Base-by-base conservation (phyloP, 2,888 invertebrate genomes). In the Agriopis leucophaearia region DNA sequence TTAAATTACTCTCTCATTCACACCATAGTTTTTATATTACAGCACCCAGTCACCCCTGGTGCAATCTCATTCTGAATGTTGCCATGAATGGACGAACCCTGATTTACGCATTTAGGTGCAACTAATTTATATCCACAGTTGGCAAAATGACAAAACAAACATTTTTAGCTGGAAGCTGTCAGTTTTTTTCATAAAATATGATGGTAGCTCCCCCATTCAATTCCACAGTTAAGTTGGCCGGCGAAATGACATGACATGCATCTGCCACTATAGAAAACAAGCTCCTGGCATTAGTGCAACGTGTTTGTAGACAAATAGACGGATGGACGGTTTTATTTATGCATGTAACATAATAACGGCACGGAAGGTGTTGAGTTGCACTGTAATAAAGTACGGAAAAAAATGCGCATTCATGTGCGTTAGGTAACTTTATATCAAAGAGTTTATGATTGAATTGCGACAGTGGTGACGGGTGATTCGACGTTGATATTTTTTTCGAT, bases 231-330 rank as follows among this genome's bases (percentile, higher is more conserved):
- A 27, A 27, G 27, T 27, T 27, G 27, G 27, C 27, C 3, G 27
- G 27, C 27, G 2, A 51, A 56, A 55, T 62, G 65, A 65, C 62
- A 66, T 47, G 56, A 65, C 62, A 63, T 16, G 52, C 72, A 72
- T 68, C 68, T 72, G 72, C 64, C 70, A 66, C 60, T 58, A 35
- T 36, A 54, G 50, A 59, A 63, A 48, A 57, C 63, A 40, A 63
- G 61, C 56, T 64, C 67, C 40, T 42, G 51, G 56, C 68, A 66
- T 72, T 71, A 75, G 70, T 67, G 68, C 64, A 73, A 72, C 71
- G 68, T 74, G 74, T 73, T 71, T 73, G 69, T 66, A 63, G 69
- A 76, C 73, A 76, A 73, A 76, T 70, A 64, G 64, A 63, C 66
- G 59, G 54, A 59, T 48, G 59, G 56, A 58, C 57, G 52, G 61